Conservation (phyloP, 2,888 invertebrate genomes). For the Chrysolina oricalcia region DNA sequence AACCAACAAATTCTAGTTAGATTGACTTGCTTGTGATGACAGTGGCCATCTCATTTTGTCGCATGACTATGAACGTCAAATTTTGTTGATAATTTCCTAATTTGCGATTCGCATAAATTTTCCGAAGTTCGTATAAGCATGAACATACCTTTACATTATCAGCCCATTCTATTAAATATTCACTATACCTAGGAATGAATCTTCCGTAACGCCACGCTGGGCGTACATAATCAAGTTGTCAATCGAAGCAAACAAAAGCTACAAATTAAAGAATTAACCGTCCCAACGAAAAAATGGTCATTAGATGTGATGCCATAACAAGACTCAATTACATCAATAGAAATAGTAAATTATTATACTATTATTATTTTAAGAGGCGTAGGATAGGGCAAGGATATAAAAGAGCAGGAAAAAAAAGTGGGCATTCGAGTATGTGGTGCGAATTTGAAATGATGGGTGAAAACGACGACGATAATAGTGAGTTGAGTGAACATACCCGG, state of each 20-base stretch:
- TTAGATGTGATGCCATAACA: conserved; percentile 37
- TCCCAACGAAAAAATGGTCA: conserved; percentile 47
- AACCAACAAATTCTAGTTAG: too few relatives aligned
- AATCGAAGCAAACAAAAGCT: conserved; percentile 50
- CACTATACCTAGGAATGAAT: not conserved
- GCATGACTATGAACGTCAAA: too few relatives aligned
- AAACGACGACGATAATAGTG: conserved; percentile 86
- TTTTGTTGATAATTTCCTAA: too few relatives aligned
- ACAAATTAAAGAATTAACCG: conserved; percentile 51
- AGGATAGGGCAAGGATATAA: conserved; percentile 43
- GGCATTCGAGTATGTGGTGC: conserved; percentile 53
- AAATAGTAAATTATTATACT: conserved; percentile 52
- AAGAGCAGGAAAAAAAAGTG: conserved; percentile 46
- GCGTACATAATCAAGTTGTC: conserved; percentile 45
- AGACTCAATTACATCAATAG: conserved; percentile 45
- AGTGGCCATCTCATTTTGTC: too few relatives aligned
- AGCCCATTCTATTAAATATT: not conserved
- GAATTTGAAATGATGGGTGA: conserved; percentile 74
- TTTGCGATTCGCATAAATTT: too few relatives aligned
- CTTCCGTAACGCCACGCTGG: conserved; percentile 32
- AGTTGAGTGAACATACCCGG: conserved; percentile 78
- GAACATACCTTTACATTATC: not conserved
- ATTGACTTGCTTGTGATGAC: too few relatives aligned
- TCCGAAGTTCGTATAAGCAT: not conserved
- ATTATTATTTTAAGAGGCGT: conserved; percentile 38